phyloP scores from a whole-genome alignment of 1,140 invertebrate species.

The Paraescarpia echinospica region DNA sequence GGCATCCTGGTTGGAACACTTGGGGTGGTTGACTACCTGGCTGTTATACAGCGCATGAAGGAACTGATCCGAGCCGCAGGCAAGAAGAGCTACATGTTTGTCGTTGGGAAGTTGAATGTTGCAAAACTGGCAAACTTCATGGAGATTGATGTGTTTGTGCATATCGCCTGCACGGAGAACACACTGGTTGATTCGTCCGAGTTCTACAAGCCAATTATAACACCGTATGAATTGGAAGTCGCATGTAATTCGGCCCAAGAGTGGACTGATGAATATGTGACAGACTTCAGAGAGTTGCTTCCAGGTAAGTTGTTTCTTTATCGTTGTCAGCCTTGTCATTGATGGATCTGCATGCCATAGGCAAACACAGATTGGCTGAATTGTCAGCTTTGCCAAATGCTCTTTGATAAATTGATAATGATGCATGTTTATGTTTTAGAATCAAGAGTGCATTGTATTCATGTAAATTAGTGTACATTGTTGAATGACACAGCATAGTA shows the following conservation, averaged over 20 bases:
- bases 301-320: constrained; percentile 59
- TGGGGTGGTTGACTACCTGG: constrained; percentile 76
- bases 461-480: no score
- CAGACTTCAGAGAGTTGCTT: constrained; percentile 77
- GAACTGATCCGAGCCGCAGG: constrained; percentile 70
- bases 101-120: constrained; percentile 88
- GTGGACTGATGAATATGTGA: constrained; percentile 68
- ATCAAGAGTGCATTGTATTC: no score
- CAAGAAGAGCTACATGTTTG: constrained; percentile 87
- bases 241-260: constrained; percentile 71
- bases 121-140: constrained; percentile 91
- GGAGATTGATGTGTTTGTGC: constrained; percentile 87
- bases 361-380: no score
- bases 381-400: no score
- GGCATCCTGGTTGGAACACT: constrained; percentile 88
- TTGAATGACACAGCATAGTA: no score
- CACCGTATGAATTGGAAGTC: constrained; percentile 89
- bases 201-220: constrained; percentile 85
- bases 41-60: constrained; percentile 76
- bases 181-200: constrained; percentile 78
- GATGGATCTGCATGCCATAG: no score
- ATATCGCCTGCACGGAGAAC: constrained; percentile 88
- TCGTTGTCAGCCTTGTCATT: background rate
- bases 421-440: no score
- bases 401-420: no score